Conservation (phyloP, 2,113 vertebrate species). For the Otocyon megalotis region DNA sequence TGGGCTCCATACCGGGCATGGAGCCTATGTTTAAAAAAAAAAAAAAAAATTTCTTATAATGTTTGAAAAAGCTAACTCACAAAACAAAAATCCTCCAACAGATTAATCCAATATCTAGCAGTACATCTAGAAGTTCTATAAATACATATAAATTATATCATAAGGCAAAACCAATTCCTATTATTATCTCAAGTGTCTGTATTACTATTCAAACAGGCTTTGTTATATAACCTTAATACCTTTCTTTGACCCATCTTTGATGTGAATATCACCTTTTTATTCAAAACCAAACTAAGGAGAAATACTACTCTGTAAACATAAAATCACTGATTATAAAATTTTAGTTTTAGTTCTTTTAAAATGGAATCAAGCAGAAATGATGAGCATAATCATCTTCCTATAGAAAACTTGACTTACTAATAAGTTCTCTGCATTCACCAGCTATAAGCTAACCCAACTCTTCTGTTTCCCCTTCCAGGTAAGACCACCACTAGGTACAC, state of each 20-base stretch:
- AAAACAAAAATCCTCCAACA: not conserved
- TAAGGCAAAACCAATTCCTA: slow-evolving; percentile 18
- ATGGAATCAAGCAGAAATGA: not conserved
- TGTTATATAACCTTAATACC: not conserved
- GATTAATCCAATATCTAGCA: not conserved
- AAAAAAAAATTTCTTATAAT: not conserved
- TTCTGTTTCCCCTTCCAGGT: not conserved
- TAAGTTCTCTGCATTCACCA: not conserved
- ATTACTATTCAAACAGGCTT: not conserved
- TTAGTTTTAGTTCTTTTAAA: not conserved
- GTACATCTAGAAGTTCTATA: not conserved
- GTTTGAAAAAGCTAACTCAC: slow-evolving; percentile 27
- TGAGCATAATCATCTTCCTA: not conserved
- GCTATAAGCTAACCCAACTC: not conserved
- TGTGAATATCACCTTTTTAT: not conserved
- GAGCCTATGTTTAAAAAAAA: not conserved
- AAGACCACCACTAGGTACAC: not conserved
- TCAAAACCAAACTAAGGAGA: not conserved
- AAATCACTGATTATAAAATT: not conserved
- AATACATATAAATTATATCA: slow-evolving; percentile 10
- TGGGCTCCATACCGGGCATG: not conserved
- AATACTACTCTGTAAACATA: not conserved
- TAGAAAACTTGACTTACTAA: not conserved
- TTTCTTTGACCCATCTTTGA: not conserved
- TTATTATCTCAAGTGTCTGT: not conserved